Evolutionary conservation across 2,797 vertebrate genomes (phyloP).

Genomic region (Corythornis leucogaster): DNA sequence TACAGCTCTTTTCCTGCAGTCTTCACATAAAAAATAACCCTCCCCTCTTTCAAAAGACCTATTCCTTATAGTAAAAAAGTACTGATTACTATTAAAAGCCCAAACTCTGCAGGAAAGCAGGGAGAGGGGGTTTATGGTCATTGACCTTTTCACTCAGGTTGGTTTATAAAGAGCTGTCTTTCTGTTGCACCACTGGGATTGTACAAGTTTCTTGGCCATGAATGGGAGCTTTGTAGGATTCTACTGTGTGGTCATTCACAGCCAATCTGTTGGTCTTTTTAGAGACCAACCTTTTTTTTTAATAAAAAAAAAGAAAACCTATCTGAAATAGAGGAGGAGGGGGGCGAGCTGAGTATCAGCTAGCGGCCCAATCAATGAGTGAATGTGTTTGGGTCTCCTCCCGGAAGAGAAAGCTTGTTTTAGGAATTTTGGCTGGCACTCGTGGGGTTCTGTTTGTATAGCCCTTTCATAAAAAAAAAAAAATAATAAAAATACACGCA

Average conservation of each 20-base stretch:
- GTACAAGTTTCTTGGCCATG: slow-evolving; percentile 62
- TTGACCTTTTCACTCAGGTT: slow-evolving; percentile 72
- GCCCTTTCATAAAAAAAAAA: slow-evolving; percentile 29
- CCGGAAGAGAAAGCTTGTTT: slow-evolving; percentile 62
- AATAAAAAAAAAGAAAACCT: slow-evolving; percentile 65
- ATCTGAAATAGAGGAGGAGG: slow-evolving; percentile 50
- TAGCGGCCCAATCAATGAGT: slow-evolving; percentile 64
- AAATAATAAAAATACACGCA: neutral
- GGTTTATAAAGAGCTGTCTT: slow-evolving; percentile 73
- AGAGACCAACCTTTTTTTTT: slow-evolving; percentile 60
- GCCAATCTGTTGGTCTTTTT: slow-evolving; percentile 72
- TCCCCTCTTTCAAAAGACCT: neutral
- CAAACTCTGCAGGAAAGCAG: slow-evolving; percentile 48
- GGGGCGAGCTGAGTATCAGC: slow-evolving; percentile 64
- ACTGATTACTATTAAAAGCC: slow-evolving; percentile 49
- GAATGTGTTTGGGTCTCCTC: slow-evolving; percentile 59
- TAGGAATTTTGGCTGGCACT: slow-evolving; percentile 52
- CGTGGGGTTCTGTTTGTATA: slow-evolving; percentile 33
- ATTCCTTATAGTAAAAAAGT: slow-evolving; percentile 7
- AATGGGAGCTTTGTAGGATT: slow-evolving; percentile 79
- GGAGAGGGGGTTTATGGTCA: slow-evolving; percentile 43
- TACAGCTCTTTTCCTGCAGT: neutral
- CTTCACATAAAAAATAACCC: neutral
- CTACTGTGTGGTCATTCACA: slow-evolving; percentile 79
- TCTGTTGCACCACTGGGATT: slow-evolving; percentile 56